phyloP scores from a whole-genome alignment of 2,888 invertebrate species.

The Clostera curtula region DNA sequence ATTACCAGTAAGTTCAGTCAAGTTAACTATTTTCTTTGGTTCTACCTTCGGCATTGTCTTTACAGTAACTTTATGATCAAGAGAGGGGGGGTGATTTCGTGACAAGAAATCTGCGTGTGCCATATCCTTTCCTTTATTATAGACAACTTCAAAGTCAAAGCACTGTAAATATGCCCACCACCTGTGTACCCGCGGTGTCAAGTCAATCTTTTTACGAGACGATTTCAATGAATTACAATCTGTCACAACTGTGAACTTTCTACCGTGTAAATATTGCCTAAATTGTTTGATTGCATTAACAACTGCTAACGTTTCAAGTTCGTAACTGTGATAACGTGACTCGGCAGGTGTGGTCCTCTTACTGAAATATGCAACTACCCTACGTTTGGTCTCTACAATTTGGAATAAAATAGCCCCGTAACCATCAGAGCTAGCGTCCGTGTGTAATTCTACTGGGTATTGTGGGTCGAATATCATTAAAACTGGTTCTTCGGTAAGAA shows the following conservation, averaged over 20 bases:
- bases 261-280: neutral
- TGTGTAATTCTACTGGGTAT: neutral
- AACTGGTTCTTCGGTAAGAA: neutral
- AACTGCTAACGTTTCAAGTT: slow-evolving; percentile 7
- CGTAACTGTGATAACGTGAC: neutral
- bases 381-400: neutral
- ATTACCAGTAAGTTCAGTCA: neutral
- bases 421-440: neutral
- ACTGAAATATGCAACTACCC: neutral
- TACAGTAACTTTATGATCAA: neutral
- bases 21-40: neutral
- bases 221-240: slow-evolving; percentile 1
- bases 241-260: neutral
- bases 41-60: neutral
- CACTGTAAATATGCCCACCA: slow-evolving; percentile 15
- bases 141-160: slow-evolving; percentile 14
- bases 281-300: slow-evolving; percentile 12
- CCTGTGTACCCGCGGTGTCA: slow-evolving; percentile 11
- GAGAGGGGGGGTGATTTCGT: no score
- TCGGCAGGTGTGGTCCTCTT: neutral
- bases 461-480: neutral
- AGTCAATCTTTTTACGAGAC: slow-evolving; percentile 6
- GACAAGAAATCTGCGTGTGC: no score
- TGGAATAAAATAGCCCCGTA: neutral
- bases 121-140: slow-evolving; percentile 8